Evolutionary conservation across 35 echinoderm and acorn worm species (phyloP), one percentile per base, ranked within the genome.

Genomic region (Nesometra sesokonis): DNA sequence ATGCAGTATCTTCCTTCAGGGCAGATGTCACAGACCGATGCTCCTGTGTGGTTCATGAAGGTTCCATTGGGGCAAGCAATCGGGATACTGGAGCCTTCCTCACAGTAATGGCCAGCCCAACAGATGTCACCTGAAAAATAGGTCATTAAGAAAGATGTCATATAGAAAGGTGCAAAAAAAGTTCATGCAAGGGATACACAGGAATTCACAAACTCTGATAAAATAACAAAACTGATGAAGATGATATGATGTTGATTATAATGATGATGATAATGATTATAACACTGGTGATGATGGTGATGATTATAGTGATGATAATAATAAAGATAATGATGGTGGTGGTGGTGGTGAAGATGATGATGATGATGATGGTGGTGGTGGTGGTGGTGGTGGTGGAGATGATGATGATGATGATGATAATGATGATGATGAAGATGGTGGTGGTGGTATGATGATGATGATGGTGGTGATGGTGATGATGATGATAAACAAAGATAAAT

Each of bases 1-100:
- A 97, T 97, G 79, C 94, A 97, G 27, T 97, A 91, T 78, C 84
- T 35, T 32, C 94, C 94, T 32, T 92, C 82, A 4, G 94, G 94
- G 52, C 91, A 97, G 46, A 93, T 88, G 82, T 97, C 87, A 47
- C 94, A 97, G 15, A 88, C 81, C 11, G 86, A 86, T 0, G 91
- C 94, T 2, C 91, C 94, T 0, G 94, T 97, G 76, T 93, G 91
- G 78, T 97, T 97, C 81, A 91, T 89, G 67, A 88, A 97, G 35
- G 91, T 97, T 36, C 94, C 94, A 31, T 97, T 97, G 23, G 91
- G 88, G 77, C 94, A 97, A 17, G 88, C 82, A 30, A 84, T 87
- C 3, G 94, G 94, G 29, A 77, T 80, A 3, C 78, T 33, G 5
- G 93, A 94, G 5, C 93, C 93, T n/a, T 83, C 57, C 47, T 88